These are phyloP conservation scores for Ostrea denselamellosa DNA, from an alignment of 1,140 invertebrate species.

Conservation along the genomic window DNA sequence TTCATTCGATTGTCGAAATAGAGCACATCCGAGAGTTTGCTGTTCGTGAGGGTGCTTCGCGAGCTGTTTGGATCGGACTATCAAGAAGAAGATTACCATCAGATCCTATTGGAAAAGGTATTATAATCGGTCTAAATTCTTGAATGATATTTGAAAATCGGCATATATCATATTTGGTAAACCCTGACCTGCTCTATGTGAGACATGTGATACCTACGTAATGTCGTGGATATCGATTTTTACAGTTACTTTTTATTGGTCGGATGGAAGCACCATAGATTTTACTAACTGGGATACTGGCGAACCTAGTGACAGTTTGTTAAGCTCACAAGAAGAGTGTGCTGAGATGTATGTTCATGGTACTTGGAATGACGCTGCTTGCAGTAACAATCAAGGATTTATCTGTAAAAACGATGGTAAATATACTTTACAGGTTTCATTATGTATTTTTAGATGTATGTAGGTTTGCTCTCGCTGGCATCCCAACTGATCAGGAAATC, in stretches of 20 bases:
- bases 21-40: conserved; percentile 2
- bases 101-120: conserved; percentile 4
- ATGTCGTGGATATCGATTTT: not conserved
- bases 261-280: not conserved
- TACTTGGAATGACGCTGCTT: conserved; percentile 11
- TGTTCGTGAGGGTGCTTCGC: not conserved
- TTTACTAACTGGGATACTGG: not conserved
- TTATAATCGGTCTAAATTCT: no score
- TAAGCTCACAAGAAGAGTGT: not conserved
- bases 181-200: no score
- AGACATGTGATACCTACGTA: not conserved
- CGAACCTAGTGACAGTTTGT: conserved; percentile 17
- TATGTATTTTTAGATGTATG: no score
- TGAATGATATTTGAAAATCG: no score
- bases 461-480: no score
- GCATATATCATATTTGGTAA: no score
- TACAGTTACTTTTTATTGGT: not conserved
- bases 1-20: not conserved
- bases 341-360: not conserved
- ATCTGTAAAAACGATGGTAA: not conserved
- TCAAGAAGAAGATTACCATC: not conserved
- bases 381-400: not conserved
- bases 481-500: no score
- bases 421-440: no score
- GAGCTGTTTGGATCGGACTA: not conserved